Base-by-base conservation (phyloP, 2,113 vertebrate genomes). In the Nymphicus hollandicus region DNA sequence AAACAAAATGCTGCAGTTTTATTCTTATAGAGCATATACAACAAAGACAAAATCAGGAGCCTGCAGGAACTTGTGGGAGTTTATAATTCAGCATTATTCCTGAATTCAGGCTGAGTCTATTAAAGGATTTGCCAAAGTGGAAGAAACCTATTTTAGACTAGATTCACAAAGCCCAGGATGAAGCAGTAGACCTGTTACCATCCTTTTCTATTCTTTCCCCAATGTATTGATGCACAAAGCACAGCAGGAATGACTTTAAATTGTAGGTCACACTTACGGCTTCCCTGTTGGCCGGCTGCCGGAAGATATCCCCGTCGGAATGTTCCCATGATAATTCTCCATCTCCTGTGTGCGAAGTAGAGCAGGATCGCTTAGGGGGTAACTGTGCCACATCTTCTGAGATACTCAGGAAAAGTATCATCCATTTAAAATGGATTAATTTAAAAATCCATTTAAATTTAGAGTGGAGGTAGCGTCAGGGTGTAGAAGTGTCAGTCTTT, bases 261-360 rank as follows among this genome's bases (percentile, higher is more conserved):
- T 17, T 10, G 41, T 39, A 92, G 74, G 89, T 83, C 31, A 89
- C 60, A 98, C 98, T 98, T 98, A 98, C 98, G 4, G 98, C 98
- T 97, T 98, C 98, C 93, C 98, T 98, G 96, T 98, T 98, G 93
- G 98, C 97, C 69, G 98, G 98, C 28, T 98, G 98, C 46, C 97
- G 96, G 93, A 98, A 98, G 93, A 98, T 98, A 70, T 98, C 98
- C 61, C 96, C 97, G 6, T 98, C 98, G 13, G 97, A 96, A 80
- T 97, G 98, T 84, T 98, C 98, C 98, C 98, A 98, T 1, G 98
- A 98, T 41, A 98, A 82, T 69, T 98, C 98, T 92, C 98, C 97
- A 91, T 98, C 98, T 66, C 98, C 98, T 98, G 96, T 64, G 73
- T 6, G 11, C 24, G 78, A 94, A 96, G 64, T 33, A 96, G 88